Evolutionary conservation across 2,888 invertebrate species (phyloP).

Genomic region (Galerucella pusilla): DNA sequence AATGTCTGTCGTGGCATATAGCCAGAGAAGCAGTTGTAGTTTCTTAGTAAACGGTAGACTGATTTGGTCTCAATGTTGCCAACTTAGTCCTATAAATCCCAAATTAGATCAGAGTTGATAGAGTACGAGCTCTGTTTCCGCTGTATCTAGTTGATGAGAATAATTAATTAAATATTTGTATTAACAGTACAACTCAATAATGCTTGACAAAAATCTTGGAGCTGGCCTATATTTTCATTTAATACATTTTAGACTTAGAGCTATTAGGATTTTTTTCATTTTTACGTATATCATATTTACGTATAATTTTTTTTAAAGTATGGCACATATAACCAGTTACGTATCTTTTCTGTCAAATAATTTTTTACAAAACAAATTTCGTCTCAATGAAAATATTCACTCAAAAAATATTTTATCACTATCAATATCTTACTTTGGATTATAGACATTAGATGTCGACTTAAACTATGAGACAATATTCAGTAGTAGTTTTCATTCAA

Average conservation of each 20-base stretch:
- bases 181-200: not conserved
- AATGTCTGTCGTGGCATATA: no score
- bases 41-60: no score
- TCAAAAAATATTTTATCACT: conserved; percentile 57
- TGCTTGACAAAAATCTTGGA: not conserved
- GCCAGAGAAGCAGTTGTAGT: no score
- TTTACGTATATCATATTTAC: conserved; percentile 59
- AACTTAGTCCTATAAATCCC: no score
- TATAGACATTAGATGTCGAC: conserved; percentile 55
- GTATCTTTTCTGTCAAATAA: conserved; percentile 46
- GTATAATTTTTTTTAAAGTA: conserved; percentile 49
- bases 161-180: no score
- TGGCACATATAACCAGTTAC: conserved; percentile 57
- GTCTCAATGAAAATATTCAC: conserved; percentile 50
- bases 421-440: conserved; percentile 60
- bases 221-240: conserved; percentile 29
- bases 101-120: no score
- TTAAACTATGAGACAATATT: conserved; percentile 45
- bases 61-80: no score
- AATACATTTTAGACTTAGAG: conserved; percentile 52
- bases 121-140: no score
- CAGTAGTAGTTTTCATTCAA: not conserved
- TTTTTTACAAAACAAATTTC: conserved; percentile 48
- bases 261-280: conserved; percentile 54
- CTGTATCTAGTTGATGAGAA: no score